Conservation (phyloP, 2,888 invertebrate species). For the Taphrorychus bicolor region DNA sequence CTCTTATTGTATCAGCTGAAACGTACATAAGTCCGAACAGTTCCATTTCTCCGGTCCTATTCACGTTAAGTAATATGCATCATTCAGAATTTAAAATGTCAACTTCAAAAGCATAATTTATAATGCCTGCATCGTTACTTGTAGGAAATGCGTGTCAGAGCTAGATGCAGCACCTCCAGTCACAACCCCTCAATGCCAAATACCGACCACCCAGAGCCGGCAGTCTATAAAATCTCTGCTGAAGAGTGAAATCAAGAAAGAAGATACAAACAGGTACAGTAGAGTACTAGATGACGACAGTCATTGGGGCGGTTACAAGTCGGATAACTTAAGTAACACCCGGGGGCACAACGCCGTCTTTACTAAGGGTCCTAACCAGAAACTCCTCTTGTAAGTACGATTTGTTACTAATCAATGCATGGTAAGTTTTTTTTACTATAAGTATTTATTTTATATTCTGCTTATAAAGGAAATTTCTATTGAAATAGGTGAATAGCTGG, state of each 20-base stretch:
- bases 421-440: too few species aligned
- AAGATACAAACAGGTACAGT: conserved; percentile 47
- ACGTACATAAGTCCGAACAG: too few species aligned
- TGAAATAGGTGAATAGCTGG: too few species aligned
- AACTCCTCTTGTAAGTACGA: conserved; percentile 74
- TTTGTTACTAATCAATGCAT: not conserved
- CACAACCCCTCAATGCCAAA: conserved; percentile 24
- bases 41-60: too few species aligned
- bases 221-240: conserved; percentile 57
- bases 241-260: conserved; percentile 53
- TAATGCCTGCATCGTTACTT: too few species aligned
- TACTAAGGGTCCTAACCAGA: conserved; percentile 82
- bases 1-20: too few species aligned
- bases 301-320: conserved; percentile 59
- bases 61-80: too few species aligned
- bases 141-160: not conserved
- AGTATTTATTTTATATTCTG: too few species aligned
- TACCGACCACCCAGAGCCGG: conserved; percentile 56
- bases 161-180: conserved; percentile 19
- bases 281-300: conserved; percentile 54
- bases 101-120: too few species aligned
- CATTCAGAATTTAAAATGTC: too few species aligned
- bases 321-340: conserved; percentile 65
- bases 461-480: too few species aligned
- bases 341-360: conserved; percentile 74